Evolutionary conservation across 2,888 invertebrate genomes (phyloP), one percentile per base, ranked within the genome.

Genomic region (Drosophila falleni): DNA sequence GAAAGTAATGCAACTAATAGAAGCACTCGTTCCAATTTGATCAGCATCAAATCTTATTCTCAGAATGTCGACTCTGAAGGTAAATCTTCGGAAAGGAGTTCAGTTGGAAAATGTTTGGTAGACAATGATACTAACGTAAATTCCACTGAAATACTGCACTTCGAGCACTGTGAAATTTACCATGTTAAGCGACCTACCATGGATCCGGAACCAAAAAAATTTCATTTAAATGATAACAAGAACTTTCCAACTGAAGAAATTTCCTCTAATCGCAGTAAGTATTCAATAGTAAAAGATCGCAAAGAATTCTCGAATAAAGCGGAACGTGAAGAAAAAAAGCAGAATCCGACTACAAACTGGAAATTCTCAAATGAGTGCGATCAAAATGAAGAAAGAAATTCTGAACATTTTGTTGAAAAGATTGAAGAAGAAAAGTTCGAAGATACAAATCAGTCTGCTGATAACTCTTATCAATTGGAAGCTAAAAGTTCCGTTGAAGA

Each of bases 161-260:
- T 66, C 3, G 72, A 75, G 5, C 77, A 75, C 15, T 76, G 74
- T 44, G 59, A 77, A 29, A 51, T 71, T n/a, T 76, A 75, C 13
- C 58, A 65, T 6, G 10, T 69, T 1, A 70, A 42, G 16, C 31
- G 9, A 47, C 0, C 16, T 10, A 19, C 11, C 3, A 33, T 11
- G 1, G 5, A 35, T 35, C 35, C n/a, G 39, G 5, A 1, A 15
- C 2, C 2, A 9, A 11, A 1, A 3, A 29, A 15, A 35, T 8
- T 1, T 9, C n/a, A 15, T 47, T 10, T 11, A 10, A 31, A 3
- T 29, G 31, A 55, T 23, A n/a, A 11, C 2, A n/a, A 9, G 9
- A 3, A 33, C 9, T 4, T 3, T 11, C 5, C 9, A 31, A 49
- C 11, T 15, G n/a, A 41, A 37, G 59, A 29, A 5, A n/a, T 1